Conservation (phyloP, 2,888 invertebrate genomes). For the Pseudanteris insignis region DNA sequence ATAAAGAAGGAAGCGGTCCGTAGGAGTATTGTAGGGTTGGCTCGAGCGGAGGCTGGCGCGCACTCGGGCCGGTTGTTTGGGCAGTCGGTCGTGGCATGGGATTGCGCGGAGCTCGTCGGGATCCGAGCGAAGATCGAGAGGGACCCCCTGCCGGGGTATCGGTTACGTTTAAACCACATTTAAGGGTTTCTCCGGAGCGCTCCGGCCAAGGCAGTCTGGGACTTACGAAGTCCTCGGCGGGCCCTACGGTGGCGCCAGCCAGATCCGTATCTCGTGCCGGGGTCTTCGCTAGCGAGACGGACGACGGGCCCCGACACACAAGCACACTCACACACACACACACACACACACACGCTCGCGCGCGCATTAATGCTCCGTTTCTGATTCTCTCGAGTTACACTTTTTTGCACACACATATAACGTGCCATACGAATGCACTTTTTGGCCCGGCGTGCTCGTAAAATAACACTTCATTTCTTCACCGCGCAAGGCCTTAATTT, state of each 20-base stretch:
- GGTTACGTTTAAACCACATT: constrained; percentile 65
- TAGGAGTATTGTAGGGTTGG: constrained; percentile 20
- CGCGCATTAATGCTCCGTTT: no score
- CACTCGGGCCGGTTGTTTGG: constrained; percentile 24
- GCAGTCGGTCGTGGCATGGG: constrained; percentile 34
- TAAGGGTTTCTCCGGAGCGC: constrained; percentile 50
- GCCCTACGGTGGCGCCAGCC: constrained; percentile 64
- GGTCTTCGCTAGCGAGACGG: constrained; percentile 38
- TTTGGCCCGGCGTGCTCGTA: no score
- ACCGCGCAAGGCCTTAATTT: no score
- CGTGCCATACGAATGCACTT: no score
- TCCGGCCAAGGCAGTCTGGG: constrained; percentile 30
- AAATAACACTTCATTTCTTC: no score
- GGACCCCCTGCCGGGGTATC: constrained; percentile 62
- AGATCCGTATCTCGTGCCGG: constrained; percentile 65
- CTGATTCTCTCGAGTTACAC: no score
- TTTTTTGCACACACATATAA: no score
- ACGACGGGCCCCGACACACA: constrained; percentile 19
- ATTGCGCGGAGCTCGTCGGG: constrained; percentile 30
- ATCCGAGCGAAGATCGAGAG: constrained; percentile 34
- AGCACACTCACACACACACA: no score
- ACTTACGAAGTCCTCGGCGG: constrained; percentile 50
- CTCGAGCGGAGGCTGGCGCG: no score
- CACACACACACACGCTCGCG: no score
- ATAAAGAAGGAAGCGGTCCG: constrained; percentile 29